Evolutionary conservation across 2,113 vertebrate species (phyloP).

Genomic region (Ageneiosus marmoratus): DNA sequence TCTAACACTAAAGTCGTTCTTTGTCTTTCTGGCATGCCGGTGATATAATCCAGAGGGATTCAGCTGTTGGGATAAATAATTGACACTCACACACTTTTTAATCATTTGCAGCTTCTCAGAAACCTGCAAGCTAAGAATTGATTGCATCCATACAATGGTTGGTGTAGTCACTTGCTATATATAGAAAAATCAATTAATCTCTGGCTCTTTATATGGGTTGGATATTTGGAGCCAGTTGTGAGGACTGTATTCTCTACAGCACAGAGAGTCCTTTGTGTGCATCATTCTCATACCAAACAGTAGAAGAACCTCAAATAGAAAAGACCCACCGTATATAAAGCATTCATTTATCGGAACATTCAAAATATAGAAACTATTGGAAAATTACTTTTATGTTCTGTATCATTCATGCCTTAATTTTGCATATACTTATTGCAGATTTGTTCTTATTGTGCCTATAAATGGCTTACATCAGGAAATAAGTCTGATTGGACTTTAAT

Average conservation of each 20-base stretch:
- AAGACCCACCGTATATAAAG: background rate
- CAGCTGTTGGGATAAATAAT: slow-evolving; percentile 41
- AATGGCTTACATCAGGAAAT: background rate
- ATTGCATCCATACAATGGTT: background rate
- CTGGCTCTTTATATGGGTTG: background rate
- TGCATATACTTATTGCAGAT: background rate
- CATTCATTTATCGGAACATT: no score
- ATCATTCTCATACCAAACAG: background rate
- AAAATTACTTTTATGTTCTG: no score
- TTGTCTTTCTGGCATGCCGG: slow-evolving; percentile 49
- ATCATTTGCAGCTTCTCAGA: background rate
- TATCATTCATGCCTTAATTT: background rate
- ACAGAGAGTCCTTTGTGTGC: background rate
- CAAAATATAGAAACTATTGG: no score
- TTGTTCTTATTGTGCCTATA: background rate
- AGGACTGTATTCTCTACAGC: background rate
- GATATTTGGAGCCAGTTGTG: background rate
- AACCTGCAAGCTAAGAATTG: background rate
- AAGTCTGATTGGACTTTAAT: background rate
- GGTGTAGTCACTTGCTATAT: background rate
- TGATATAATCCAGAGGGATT: slow-evolving; percentile 43
- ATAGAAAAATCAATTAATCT: background rate
- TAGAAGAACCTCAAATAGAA: background rate
- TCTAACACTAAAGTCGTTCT: slow-evolving; percentile 48
- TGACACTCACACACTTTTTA: slow-evolving; percentile 2